phyloP scores from a whole-genome alignment of 2,888 invertebrate species.

The Drosophila meridiana region DNA sequence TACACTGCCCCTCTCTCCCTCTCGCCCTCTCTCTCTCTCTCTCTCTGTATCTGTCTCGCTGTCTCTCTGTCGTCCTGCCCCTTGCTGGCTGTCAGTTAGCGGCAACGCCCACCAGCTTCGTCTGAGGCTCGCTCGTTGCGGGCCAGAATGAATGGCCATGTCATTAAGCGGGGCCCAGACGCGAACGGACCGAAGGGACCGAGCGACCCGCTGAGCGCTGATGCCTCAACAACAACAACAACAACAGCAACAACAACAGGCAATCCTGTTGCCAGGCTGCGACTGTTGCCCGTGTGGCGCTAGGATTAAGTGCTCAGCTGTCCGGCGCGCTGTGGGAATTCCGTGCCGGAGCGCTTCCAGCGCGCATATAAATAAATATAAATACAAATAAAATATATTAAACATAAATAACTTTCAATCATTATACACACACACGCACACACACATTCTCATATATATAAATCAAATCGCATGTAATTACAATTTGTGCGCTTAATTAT shows the following conservation, averaged over 20 bases:
- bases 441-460: constrained; percentile 12
- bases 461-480: constrained; percentile 65
- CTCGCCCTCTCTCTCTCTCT: not conserved
- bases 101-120: constrained; percentile 67
- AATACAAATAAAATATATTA: not conserved
- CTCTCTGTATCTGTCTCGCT: no score
- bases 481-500: constrained; percentile 69
- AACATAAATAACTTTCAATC: constrained; percentile 35
- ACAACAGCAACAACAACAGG: not conserved
- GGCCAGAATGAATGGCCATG: constrained; percentile 74
- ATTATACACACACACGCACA: not conserved
- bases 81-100: constrained; percentile 64
- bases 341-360: constrained; percentile 6
- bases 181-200: constrained; percentile 16
- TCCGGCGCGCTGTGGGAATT: constrained; percentile 55
- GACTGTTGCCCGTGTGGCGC: constrained; percentile 48
- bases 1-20: constrained; percentile 9
- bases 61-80: constrained; percentile 8
- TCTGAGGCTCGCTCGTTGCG: constrained; percentile 51
- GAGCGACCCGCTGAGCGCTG: constrained; percentile 46
- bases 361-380: not conserved
- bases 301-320: constrained; percentile 64
- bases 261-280: constrained; percentile 26
- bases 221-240: constrained; percentile 24
- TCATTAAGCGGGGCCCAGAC: constrained; percentile 61